These are phyloP conservation scores for Elmis aenea DNA, from an alignment of 2,888 invertebrate species.

Conservation along the genomic window DNA sequence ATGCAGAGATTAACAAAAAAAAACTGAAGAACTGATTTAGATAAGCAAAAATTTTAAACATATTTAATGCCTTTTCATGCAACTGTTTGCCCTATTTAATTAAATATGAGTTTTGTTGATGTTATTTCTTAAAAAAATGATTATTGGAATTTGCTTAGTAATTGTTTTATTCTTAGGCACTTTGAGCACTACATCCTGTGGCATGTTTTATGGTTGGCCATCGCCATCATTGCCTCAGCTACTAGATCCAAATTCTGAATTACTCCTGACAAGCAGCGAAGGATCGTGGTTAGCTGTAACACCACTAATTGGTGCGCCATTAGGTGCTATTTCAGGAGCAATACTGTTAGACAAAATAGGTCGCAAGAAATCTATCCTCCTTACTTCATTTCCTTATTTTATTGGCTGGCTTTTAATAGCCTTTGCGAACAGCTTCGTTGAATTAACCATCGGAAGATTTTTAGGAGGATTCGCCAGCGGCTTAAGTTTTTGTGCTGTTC, in stretches of 20 bases:
- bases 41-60: background rate
- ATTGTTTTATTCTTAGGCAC: conserved; percentile 40
- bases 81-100: background rate
- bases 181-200: conserved; percentile 38
- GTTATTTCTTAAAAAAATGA: background rate
- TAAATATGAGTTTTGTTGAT: background rate
- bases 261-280: conserved; percentile 49
- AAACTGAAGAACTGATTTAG: too few species aligned
- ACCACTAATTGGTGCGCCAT: conserved; percentile 56
- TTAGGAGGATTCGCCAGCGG: conserved; percentile 58
- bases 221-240: conserved; percentile 56
- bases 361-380: conserved; percentile 61
- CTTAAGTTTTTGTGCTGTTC: conserved; percentile 39
- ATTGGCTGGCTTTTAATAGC: conserved; percentile 61
- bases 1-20: too few species aligned
- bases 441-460: conserved; percentile 50
- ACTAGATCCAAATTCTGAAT: conserved; percentile 43
- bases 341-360: conserved; percentile 61
- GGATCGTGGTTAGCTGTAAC: conserved; percentile 62
- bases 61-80: background rate
- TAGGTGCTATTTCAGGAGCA: conserved; percentile 59
- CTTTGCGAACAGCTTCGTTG: conserved; percentile 51
- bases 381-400: conserved; percentile 58
- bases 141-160: background rate
- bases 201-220: conserved; percentile 54